phyloP scores from a whole-genome alignment of 2,113 vertebrate genomes.

The Embiotoca jacksoni region DNA sequence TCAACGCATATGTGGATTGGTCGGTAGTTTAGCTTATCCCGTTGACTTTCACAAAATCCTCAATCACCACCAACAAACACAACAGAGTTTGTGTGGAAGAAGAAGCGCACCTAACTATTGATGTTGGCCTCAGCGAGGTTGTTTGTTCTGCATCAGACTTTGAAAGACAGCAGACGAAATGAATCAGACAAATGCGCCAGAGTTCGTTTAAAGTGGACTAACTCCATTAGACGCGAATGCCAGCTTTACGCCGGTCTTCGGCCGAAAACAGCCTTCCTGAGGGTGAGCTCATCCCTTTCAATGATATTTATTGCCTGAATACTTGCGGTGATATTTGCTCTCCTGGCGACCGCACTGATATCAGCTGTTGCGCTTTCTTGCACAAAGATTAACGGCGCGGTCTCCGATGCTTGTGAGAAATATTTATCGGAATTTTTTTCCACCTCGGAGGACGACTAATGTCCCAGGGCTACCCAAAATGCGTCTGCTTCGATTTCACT shows the following conservation, averaged over 20 bases:
- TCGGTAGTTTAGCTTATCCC: no score
- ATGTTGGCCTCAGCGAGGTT: no score
- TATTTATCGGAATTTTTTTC: constrained; percentile 35
- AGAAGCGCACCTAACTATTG: no score
- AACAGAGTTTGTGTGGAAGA: no score
- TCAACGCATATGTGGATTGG: no score
- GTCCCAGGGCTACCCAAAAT: constrained; percentile 19
- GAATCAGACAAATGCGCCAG: background rate
- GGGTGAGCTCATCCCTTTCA: background rate
- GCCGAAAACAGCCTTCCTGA: fast-evolving
- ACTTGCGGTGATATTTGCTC: constrained; percentile 18
- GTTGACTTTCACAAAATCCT: no score
- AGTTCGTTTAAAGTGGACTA: background rate
- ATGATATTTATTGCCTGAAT: constrained; percentile 10
- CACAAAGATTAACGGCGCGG: constrained; percentile 17
- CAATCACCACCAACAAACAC: no score
- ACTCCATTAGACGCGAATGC: background rate
- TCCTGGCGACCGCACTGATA: constrained; percentile 11
- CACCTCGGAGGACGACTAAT: constrained; percentile 19
- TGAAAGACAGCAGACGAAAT: background rate
- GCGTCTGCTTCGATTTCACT: constrained; percentile 25
- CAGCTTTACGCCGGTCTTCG: background rate
- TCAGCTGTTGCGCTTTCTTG: background rate
- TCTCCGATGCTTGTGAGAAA: constrained; percentile 2
- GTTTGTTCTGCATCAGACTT: no score